These are phyloP conservation scores for Apodemus speciosus DNA, from an alignment of 2,113 vertebrate genomes.

Conservation along the genomic window DNA sequence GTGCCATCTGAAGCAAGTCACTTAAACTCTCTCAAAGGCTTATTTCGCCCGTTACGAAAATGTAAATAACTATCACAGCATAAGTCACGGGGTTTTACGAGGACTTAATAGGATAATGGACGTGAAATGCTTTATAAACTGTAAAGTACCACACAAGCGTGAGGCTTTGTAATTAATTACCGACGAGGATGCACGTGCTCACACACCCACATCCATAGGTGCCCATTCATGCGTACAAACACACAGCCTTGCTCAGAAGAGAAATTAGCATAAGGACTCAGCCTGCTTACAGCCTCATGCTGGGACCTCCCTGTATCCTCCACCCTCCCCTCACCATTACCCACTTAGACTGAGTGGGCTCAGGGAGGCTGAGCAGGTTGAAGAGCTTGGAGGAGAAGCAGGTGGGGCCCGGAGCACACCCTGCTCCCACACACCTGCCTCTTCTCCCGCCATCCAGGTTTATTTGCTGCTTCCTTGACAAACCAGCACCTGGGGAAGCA, in stretches of 20 bases:
- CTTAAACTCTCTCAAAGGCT: not conserved
- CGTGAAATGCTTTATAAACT: conserved; percentile 61
- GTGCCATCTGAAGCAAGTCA: not conserved
- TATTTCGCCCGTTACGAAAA: conserved; percentile 25
- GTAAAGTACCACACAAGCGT: conserved; percentile 30
- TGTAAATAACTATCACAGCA: not conserved
- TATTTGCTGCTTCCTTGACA: not conserved
- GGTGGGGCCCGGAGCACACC: conserved; percentile 53
- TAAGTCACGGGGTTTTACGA: conserved; percentile 50
- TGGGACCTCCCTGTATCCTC: conserved; percentile 31
- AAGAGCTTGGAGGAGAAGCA: conserved; percentile 68
- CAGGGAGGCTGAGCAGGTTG: conserved; percentile 60
- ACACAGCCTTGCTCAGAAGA: not conserved
- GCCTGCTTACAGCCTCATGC: conserved; percentile 25
- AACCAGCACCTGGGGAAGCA: not conserved
- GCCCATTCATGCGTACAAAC: conserved; percentile 1
- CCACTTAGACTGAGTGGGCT: conserved; percentile 70
- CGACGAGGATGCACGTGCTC: not conserved
- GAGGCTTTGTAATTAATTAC: conserved; percentile 41
- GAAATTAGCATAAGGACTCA: conserved; percentile 29
- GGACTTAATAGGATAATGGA: conserved; percentile 54
- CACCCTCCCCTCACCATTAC: conserved; percentile 50
- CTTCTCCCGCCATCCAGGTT: not conserved
- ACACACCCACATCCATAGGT: conserved; percentile 24
- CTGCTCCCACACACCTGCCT: conserved; percentile 61